Evolutionary conservation across 2,113 vertebrate genomes (phyloP).

Genomic region (Colius striatus): DNA sequence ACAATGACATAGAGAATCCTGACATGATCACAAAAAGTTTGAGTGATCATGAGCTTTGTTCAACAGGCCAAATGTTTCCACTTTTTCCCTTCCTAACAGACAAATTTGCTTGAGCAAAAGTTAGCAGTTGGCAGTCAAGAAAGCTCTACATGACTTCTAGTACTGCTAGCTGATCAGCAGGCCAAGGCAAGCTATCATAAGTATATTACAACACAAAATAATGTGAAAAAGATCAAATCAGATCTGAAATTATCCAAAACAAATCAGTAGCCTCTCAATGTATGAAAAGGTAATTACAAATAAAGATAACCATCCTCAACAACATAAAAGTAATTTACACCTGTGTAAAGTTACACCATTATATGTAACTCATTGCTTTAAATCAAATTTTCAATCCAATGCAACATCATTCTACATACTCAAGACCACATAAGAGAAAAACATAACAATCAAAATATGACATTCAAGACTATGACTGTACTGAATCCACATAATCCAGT

Average conservation of each 20-base stretch:
- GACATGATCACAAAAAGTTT: rapidly evolving
- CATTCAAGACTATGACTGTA: neutral
- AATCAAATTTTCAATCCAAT: neutral
- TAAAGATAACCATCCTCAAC: neutral
- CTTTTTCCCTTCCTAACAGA: neutral
- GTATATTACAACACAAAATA: neutral
- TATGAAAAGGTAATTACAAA: neutral
- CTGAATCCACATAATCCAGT: neutral
- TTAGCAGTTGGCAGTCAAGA: neutral
- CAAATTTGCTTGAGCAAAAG: neutral
- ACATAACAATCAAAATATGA: neutral
- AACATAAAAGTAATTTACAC: neutral
- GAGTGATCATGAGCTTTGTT: neutral
- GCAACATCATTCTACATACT: neutral
- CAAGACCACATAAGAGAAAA: neutral
- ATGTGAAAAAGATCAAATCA: neutral
- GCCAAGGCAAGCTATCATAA: neutral
- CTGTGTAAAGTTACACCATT: neutral
- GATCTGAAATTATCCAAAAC: neutral
- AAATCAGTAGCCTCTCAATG: neutral
- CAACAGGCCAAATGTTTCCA: neutral
- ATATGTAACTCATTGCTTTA: neutral
- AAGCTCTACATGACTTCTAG: neutral
- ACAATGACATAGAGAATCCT: neutral
- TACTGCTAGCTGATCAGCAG: neutral